Evolutionary conservation across 2,113 vertebrate genomes (phyloP), one percentile per base, ranked within the genome.

Genomic region (Neolamprologus variostigma): DNA sequence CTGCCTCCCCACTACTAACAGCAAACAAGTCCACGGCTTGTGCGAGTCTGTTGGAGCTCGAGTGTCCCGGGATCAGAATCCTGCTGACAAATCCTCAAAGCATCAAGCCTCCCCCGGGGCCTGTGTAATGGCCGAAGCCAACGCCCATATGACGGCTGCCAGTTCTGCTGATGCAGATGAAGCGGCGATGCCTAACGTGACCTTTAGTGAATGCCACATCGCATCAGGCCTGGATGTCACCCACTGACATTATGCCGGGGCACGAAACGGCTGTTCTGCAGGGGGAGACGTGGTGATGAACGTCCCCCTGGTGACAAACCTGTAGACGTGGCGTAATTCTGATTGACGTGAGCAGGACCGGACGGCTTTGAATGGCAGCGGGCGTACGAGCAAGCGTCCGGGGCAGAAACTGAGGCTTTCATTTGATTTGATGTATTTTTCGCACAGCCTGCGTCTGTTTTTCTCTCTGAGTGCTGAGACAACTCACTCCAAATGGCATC

Each of bases 151-250:
- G 95, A 96, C 92, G 94, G 95, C 93, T 96, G 95, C 95, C 96
- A 95, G 91, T 93, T 92, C 91, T 90, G 91, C 93, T 90, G 94
- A 95, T 95, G 94, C 93, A 90, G 94, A 94, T 78, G 51, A 83
- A 93, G 95, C 90, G 37, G 88, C 95, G 95, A 96, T 91, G 95
- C 95, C 93, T 94, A 93, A 93, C 93, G 89, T 96, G 96, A 96
- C 95, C 96, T 97, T 97, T 96, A 89, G 94, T 95, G 95, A 97
- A 96, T 96, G 96, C 95, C 96, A 96, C 94, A 96, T 96, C 95
- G 92, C 94, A 96, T 96, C 94, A 96, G 92, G 93, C 86, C 92
- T 86, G 90, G 92, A 95, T 93, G 95, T 96, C 95, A 96, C 93
- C 94, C 91, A 82, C 89, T 94, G 92, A 95, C 95, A 96, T 96